These are phyloP conservation scores for Eupithecia inturbata DNA, from an alignment of 2,888 invertebrate genomes.

Conservation along the genomic window DNA sequence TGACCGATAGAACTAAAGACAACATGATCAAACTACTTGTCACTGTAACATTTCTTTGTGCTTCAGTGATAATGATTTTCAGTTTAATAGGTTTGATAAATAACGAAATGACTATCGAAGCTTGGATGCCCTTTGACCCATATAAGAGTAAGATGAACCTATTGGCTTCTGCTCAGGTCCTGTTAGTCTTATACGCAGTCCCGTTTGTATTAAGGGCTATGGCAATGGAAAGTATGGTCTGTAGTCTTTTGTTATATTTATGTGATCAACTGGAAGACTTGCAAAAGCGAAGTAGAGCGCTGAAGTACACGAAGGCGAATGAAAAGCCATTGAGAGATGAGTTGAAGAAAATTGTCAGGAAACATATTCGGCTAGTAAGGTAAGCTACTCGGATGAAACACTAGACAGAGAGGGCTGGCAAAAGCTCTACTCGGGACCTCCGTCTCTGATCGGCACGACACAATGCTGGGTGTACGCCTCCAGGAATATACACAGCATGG, in stretches of 20 bases:
- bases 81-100: conserved; percentile 54
- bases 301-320: conserved; percentile 52
- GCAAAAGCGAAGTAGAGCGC: conserved; percentile 54
- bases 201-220: conserved; percentile 62
- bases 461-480: no score
- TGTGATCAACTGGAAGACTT: conserved; percentile 69
- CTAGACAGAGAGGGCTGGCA: no score
- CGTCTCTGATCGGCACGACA: no score
- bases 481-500: no score
- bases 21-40: conserved; percentile 35
- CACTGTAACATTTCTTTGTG: conserved; percentile 33
- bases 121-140: conserved; percentile 73
- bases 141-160: conserved; percentile 56
- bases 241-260: conserved; percentile 69
- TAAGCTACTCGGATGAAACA: conserved; percentile 36
- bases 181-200: conserved; percentile 52
- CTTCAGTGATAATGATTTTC: conserved; percentile 53
- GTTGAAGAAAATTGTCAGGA: conserved; percentile 62
- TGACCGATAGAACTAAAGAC: conserved; percentile 47
- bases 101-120: conserved; percentile 64
- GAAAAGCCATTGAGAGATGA: conserved; percentile 52
- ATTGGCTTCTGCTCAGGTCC: conserved; percentile 56
- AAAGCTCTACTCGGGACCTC: no score
- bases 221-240: conserved; percentile 70
- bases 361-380: conserved; percentile 71